Base-by-base conservation (phyloP, 2,888 invertebrate genomes). In the Agrypnus murinus region DNA sequence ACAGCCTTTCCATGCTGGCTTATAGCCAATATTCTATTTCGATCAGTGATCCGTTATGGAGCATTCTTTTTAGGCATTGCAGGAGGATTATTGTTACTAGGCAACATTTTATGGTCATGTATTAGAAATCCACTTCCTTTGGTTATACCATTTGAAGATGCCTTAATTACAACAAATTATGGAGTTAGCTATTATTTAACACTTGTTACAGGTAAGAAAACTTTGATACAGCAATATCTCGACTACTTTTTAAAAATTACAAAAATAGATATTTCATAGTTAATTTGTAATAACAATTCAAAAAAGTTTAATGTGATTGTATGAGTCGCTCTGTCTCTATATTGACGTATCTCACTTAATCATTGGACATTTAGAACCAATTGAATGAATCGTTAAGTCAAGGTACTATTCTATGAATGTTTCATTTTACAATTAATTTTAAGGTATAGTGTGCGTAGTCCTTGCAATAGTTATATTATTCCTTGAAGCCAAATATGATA, bases 1-100 rank as follows among this genome's bases (percentile, higher is more conserved):
- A 78, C 86, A 45, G 88, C 89, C 1, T 88, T 90, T 70, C 86
- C 88, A 2, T 83, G 87, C 46, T 90, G 90, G 89, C 71, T 90
- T 9, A 76, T 90, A 40, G 82, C 88, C 0, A 86, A 88, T 74
- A 85, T 90, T 63, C 81, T 90, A 50, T 87, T 88, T 75, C 85
- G 86, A 75, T 86, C 87, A 65, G 86, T 89, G 34, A 84, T 89
- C 12, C 82, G 86, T 5, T 88, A 89, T 71, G 89, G 88, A 0
- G 88, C 87, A 2, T 86, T 86, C 73, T 87, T 86, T 72, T 79
- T 88, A 36, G 83, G 83, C 3, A 65, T 88, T 10, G 87, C 87
- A 4, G 90, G 90, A 0, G 66, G 81, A 32, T 81, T 87, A 10
- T 87, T 90, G 78, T 65, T 90, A n/a, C 75, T 83, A 7, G 86